Evolutionary conservation across 2,797 vertebrate species (phyloP).

Genomic region (Tenualosa ilisha): DNA sequence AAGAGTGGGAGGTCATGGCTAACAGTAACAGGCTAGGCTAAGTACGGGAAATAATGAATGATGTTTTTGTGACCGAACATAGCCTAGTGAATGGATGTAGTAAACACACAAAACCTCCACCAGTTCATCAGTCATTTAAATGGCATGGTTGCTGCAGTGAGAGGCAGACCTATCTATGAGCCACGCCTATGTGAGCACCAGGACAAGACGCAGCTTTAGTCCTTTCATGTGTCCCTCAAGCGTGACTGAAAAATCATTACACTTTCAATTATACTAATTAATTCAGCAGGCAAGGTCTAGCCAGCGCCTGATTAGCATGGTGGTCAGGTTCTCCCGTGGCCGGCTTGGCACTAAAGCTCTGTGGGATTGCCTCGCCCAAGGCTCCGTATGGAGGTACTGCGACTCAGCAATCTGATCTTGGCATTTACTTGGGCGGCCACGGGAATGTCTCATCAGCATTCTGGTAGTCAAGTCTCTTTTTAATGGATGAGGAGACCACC

Average conservation of each 20-base stretch:
- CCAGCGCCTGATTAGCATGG: slow-evolving; percentile 55
- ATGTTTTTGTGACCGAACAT: neutral
- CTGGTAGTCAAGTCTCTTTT: slow-evolving; percentile 65
- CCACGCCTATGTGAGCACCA: slow-evolving; percentile 15
- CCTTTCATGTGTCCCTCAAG: slow-evolving; percentile 38
- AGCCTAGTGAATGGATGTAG: neutral
- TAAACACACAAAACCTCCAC: neutral
- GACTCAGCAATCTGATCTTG: slow-evolving; percentile 53
- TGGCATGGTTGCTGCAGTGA: neutral
- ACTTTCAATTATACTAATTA: slow-evolving; percentile 59
- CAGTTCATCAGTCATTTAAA: neutral
- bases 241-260: slow-evolving; percentile 61
- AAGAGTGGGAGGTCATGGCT: neutral
- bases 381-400: slow-evolving; percentile 77
- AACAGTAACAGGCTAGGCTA: neutral
- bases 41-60: neutral
- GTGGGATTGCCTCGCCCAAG: slow-evolving; percentile 75
- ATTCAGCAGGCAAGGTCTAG: slow-evolving; percentile 45
- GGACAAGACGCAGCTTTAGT: slow-evolving; percentile 15
- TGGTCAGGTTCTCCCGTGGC: slow-evolving; percentile 48
- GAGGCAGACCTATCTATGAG: neutral
- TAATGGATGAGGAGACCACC: slow-evolving; percentile 14
- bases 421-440: slow-evolving; percentile 72
- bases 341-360: slow-evolving; percentile 77
- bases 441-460: slow-evolving; percentile 79